Conservation (phyloP, 2,113 vertebrate genomes). For the Pangasianodon hypophthalmus region DNA sequence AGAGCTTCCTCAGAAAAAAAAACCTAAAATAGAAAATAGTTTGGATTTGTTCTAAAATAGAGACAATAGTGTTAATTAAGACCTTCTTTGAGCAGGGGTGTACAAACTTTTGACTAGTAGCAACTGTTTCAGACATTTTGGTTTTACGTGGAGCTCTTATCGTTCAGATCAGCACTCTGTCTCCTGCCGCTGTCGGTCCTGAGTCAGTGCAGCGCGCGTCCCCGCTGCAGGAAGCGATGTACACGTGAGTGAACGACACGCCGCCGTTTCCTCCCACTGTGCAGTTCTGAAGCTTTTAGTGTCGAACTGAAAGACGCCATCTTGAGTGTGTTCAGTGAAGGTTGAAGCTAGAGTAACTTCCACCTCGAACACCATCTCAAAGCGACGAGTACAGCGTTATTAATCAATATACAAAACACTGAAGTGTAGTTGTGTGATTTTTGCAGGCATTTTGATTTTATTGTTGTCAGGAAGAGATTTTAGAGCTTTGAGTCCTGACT, state of each 20-base stretch:
- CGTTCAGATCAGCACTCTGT: neutral
- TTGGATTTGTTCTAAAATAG: neutral
- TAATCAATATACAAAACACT: too few species aligned
- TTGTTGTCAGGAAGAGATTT: too few species aligned
- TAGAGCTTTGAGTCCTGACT: too few species aligned
- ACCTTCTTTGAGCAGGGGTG: neutral
- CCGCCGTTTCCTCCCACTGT: neutral
- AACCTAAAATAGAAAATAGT: too few species aligned
- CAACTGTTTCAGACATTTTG: neutral
- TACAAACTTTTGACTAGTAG: neutral
- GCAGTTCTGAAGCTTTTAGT: neutral
- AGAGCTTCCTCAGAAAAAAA: too few species aligned
- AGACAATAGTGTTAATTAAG: neutral
- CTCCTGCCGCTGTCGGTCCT: neutral
- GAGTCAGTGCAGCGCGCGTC: neutral
- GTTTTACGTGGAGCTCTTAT: neutral
- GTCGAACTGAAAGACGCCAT: too few species aligned
- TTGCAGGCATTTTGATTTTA: too few species aligned
- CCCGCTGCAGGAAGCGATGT: neutral
- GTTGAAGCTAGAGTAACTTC: too few species aligned
- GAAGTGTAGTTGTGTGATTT: too few species aligned
- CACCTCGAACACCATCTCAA: too few species aligned
- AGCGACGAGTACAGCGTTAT: too few species aligned
- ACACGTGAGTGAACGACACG: neutral
- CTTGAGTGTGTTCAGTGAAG: too few species aligned